These are phyloP conservation scores for Mythimna lalbum DNA, from an alignment of 2,888 invertebrate genomes.

Conservation along the genomic window DNA sequence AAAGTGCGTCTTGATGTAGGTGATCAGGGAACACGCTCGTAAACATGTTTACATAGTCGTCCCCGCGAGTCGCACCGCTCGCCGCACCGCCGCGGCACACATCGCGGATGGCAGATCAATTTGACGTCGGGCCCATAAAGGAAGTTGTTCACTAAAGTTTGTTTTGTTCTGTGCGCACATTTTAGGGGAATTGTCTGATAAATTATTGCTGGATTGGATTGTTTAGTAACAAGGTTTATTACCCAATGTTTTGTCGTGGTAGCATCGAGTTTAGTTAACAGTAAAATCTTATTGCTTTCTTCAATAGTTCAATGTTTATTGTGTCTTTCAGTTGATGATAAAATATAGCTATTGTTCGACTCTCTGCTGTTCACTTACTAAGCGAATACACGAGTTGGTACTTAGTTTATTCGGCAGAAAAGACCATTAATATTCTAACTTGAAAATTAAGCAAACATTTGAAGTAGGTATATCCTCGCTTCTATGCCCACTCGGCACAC, in stretches of 20 bases:
- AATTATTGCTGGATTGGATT: constrained; percentile 29
- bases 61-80: neutral
- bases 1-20: constrained; percentile 63
- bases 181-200: constrained; percentile 39
- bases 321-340: neutral
- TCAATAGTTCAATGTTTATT: constrained; percentile 18
- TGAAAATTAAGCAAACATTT: neutral
- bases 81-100: neutral
- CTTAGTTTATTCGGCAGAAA: neutral
- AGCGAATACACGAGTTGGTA: neutral
- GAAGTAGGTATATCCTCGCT: neutral
- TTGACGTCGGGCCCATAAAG: constrained; percentile 36
- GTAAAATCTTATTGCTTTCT: constrained; percentile 23
- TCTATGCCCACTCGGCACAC: too few species aligned
- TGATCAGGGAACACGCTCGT: constrained; percentile 67
- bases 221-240: constrained; percentile 41
- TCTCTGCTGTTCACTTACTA: neutral
- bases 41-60: constrained; percentile 70
- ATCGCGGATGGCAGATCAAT: constrained; percentile 45
- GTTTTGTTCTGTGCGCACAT: constrained; percentile 58
- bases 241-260: neutral
- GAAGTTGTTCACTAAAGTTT: constrained; percentile 57
- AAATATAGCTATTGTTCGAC: neutral
- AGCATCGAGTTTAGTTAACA: constrained; percentile 2
- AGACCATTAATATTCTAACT: neutral